These are phyloP conservation scores for Melieria crassipennis DNA, from an alignment of 2,888 invertebrate genomes.

Conservation along the genomic window DNA sequence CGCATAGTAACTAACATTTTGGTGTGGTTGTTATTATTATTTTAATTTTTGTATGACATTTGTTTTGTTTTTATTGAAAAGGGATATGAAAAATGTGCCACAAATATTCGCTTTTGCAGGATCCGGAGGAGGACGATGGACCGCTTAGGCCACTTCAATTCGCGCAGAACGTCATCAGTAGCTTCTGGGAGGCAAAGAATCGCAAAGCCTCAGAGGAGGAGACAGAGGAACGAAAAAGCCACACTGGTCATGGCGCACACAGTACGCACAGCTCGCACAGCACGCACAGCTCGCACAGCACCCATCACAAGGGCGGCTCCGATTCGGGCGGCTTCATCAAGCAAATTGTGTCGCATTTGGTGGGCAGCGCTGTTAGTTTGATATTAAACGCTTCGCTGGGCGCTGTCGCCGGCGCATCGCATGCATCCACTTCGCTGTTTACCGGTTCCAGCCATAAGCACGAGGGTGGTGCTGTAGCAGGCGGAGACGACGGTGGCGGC, in stretches of 20 bases:
- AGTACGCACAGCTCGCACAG: not conserved
- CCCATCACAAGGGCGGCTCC: conserved; percentile 46
- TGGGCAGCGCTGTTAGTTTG: conserved; percentile 59
- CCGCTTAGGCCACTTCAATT: conserved; percentile 61
- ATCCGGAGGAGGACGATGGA: conserved; percentile 63
- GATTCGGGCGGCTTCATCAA: conserved; percentile 62
- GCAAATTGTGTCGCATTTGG: conserved; percentile 59
- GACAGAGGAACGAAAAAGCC: conserved; percentile 45
- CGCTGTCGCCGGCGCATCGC: conserved; percentile 61
- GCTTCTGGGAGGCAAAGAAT: conserved; percentile 59
- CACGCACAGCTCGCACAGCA: conserved; percentile 11
- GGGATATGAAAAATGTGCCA: not conserved
- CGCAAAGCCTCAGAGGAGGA: conserved; percentile 49
- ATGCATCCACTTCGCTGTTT: conserved; percentile 55
- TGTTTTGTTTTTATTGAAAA: not conserved
- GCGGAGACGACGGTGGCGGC: conserved; percentile 15
- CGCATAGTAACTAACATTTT: not conserved
- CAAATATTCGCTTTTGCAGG: conserved; percentile 47
- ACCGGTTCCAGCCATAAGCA: conserved; percentile 41
- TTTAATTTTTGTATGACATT: conserved; percentile 3
- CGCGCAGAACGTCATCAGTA: conserved; percentile 55
- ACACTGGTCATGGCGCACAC: conserved; percentile 7
- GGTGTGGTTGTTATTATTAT: not conserved
- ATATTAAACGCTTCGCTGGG: conserved; percentile 61
- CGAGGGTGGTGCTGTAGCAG: conserved; percentile 11